Evolutionary conservation across 2,888 invertebrate genomes (phyloP), one percentile per base, ranked within the genome.

Genomic region (Noctuana brunneofusca): DNA sequence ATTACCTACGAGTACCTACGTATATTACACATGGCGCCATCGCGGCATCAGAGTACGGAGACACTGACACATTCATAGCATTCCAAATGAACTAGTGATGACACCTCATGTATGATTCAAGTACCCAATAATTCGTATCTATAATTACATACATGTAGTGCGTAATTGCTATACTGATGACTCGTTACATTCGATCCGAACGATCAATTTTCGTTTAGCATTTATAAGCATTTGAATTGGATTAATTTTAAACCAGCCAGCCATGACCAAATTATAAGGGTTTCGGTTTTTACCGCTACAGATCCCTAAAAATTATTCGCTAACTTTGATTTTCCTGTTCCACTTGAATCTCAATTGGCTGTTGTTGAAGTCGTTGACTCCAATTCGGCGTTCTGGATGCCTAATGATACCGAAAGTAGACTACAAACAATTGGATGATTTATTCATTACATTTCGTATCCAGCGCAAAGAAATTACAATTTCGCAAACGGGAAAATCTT

Each of bases 361-460:
- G 22, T 27, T 35, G 48, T 16, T 43, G 48, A 49, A 46, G 57
- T 32, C 20, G 46, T 57, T 48, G 46, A 48, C 57, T 48, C 20
- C 48, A 57, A 57, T 48, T 57, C 20, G 48, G 20, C 22, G 57
- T 14, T 57, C 57, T 57, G 46, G 57, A 57, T 57, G 8, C 48
- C 12, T 32, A 48, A 57, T 56, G 43, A 56, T 32, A 46, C 20
- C 48, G 32, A 41, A 56, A 56, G 46, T 56, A 30, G 56, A 46
- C 9, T 46, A 56, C 16, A 46, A 56, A 54, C 41, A 41, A 54
- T 18, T 30, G 46, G 55, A 55, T 43, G 55, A 55, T 41, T 16
- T 5, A 55, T 55, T 41, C 55, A 55, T 24, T 55, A 4, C 9
- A 14, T 54, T 22, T 38, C 22, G 22, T 35, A 54, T 30, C n/a